Conservation (phyloP, 2,797 vertebrate species). For the Phoebastria nigripes region DNA sequence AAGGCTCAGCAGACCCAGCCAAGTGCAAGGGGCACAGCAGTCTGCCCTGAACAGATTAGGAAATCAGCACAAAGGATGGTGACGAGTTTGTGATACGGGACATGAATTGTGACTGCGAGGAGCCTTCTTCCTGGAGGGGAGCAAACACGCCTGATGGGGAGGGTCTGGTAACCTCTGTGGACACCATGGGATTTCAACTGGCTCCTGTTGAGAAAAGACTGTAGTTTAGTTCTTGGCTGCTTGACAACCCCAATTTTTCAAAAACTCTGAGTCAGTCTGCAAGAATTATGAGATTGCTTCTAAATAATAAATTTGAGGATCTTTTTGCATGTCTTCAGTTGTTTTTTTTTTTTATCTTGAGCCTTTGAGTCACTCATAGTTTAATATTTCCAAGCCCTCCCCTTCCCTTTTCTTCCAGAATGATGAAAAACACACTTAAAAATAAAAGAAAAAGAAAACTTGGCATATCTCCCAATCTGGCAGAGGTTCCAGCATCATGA, state of each 20-base stretch:
- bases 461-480: background rate
- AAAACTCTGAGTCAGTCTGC: background rate
- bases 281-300: background rate
- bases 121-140: background rate
- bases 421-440: background rate
- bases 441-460: background rate
- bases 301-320: background rate
- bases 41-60: background rate
- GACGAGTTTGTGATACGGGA: background rate
- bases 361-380: background rate
- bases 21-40: background rate
- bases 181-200: background rate
- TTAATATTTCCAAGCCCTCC: background rate
- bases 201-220: background rate
- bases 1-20: background rate
- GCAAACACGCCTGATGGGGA: rapidly evolving
- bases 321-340: background rate
- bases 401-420: background rate
- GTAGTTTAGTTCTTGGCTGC: background rate
- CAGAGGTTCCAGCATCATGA: background rate
- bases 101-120: background rate
- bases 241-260: background rate
- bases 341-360: background rate
- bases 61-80: background rate
- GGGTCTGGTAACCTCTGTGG: background rate